Conservation (phyloP, 1,140 invertebrate species). For the Riptortus pedestris region DNA sequence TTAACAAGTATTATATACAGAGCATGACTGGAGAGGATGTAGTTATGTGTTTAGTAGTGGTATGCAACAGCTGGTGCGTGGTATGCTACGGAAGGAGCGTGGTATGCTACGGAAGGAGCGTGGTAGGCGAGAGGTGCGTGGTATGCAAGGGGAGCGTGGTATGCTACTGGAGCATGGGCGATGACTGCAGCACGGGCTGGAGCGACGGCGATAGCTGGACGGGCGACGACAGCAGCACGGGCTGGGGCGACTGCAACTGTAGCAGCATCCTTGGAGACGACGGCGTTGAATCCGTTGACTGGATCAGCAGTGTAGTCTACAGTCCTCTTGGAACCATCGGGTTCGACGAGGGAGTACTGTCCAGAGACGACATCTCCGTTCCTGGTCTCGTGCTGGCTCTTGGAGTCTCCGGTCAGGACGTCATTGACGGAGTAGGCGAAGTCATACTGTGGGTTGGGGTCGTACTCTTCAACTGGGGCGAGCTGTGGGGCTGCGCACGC, state of each 20-base stretch:
- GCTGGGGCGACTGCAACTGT: too few relatives aligned
- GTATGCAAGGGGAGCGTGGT: too few relatives aligned
- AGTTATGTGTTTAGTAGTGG: too few relatives aligned
- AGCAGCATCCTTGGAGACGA: too few relatives aligned
- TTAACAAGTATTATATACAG: too few relatives aligned
- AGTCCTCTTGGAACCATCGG: too few relatives aligned
- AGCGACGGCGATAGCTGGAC: conserved; percentile 22
- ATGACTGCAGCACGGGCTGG: neutral
- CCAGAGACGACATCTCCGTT: conserved; percentile 44
- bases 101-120: conserved; percentile 40
- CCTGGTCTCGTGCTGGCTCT: too few relatives aligned
- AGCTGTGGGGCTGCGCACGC: conserved; percentile 15
- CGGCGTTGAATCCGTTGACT: conserved; percentile 37
- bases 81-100: conserved; percentile 6
- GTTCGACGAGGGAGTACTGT: too few relatives aligned
- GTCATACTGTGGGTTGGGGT: neutral
- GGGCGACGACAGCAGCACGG: conserved; percentile 36
- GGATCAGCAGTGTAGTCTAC: conserved; percentile 38
- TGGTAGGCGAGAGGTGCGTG: conserved; percentile 40
- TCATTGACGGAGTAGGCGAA: conserved; percentile 38
- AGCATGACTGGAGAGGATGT: too few relatives aligned
- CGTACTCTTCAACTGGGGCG: neutral
- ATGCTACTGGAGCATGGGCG: neutral
- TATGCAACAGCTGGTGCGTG: too few relatives aligned
- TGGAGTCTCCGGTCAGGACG: conserved; percentile 46